These are phyloP conservation scores for Puffinus mauretanicus DNA, from an alignment of 2,113 vertebrate species.

Conservation along the genomic window DNA sequence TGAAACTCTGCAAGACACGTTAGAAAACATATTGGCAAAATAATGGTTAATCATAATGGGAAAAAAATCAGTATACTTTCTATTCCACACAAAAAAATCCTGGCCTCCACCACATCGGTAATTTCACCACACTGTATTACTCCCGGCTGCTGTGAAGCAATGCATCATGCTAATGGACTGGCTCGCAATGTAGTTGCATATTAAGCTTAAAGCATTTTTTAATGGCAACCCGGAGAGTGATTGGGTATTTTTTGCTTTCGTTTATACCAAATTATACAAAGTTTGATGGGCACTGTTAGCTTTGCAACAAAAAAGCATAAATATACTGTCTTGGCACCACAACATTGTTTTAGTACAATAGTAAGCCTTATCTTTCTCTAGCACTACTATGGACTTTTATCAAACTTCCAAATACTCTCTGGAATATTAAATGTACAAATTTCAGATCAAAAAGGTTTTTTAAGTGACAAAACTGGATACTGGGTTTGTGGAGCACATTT, in stretches of 20 bases:
- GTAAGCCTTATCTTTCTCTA: slow-evolving; percentile 48
- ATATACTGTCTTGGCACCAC: slow-evolving; percentile 9
- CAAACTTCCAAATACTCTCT: not conserved
- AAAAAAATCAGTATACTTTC: not conserved
- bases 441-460: slow-evolving; percentile 19
- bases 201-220: not conserved
- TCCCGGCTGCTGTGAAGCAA: not conserved
- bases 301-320: slow-evolving; percentile 12
- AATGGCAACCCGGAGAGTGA: not conserved
- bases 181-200: not conserved
- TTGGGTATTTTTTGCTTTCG: not conserved
- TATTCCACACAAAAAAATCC: not conserved
- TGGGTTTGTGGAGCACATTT: not conserved
- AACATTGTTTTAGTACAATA: slow-evolving; percentile 37
- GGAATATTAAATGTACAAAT: not conserved
- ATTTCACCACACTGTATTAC: not conserved
- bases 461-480: slow-evolving; percentile 1
- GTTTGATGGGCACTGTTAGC: not conserved
- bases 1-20: not conserved
- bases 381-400: slow-evolving; percentile 2
- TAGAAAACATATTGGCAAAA: not conserved
- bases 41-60: not conserved
- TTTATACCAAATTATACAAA: not conserved
- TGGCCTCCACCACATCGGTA: not conserved
- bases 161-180: not conserved